Evolutionary conservation across 2,888 invertebrate genomes (phyloP).

Genomic region (Yponomeuta cagnagella): DNA sequence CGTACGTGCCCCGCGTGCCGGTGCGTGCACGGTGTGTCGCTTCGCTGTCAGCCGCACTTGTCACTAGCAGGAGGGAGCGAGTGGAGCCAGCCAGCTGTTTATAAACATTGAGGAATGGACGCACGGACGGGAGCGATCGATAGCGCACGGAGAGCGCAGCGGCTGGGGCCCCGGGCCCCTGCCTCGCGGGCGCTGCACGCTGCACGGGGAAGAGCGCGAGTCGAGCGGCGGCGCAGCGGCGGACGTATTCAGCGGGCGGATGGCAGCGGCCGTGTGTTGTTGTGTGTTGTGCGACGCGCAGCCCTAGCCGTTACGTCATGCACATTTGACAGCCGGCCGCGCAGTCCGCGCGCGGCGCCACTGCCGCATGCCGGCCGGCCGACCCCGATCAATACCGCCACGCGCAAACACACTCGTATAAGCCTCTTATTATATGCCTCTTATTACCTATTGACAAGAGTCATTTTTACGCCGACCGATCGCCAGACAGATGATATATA

Average conservation of each 20-base stretch:
- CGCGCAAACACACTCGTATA: conserved; percentile 13
- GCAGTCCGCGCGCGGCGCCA: conserved; percentile 22
- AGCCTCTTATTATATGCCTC: neutral
- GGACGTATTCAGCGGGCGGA: conserved; percentile 56
- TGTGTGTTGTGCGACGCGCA: conserved; percentile 11
- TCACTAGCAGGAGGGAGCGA: conserved; percentile 58
- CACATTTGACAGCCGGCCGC: conserved; percentile 52
- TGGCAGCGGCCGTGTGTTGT: conserved; percentile 29
- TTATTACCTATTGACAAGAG: neutral
- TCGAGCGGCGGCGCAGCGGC: conserved; percentile 31
- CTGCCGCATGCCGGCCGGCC: conserved; percentile 20
- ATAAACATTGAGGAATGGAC: conserved; percentile 66
- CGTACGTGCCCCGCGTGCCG: conserved; percentile 27
- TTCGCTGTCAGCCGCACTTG: conserved; percentile 31
- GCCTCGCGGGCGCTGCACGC: conserved; percentile 6
- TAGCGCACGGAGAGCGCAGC: conserved; percentile 48
- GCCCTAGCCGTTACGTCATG: conserved; percentile 55
- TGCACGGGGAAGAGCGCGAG: conserved; percentile 14
- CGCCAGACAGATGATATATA: neutral
- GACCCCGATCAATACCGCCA: conserved; percentile 14
- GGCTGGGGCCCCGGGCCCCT: conserved; percentile 25
- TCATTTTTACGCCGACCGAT: neutral
- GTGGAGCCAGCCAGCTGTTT: conserved; percentile 66
- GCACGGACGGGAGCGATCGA: conserved; percentile 24
- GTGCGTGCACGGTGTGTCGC: neutral